Evolutionary conservation across 2,888 invertebrate species (phyloP), one percentile per base, ranked within the genome.

Genomic region (Euplagia quadripunctaria): DNA sequence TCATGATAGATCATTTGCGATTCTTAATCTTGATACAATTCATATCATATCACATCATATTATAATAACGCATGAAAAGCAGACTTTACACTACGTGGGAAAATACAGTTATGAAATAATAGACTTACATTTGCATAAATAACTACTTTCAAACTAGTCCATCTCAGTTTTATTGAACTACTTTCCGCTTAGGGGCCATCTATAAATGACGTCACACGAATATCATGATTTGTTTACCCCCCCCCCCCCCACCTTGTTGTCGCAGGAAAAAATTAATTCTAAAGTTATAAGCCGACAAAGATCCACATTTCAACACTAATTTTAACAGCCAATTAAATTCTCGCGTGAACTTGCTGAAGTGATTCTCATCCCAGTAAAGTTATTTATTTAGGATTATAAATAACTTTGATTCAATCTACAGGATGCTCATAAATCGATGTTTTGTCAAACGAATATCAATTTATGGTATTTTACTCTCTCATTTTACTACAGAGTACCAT

Each of bases 51-150:
- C 31, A 31, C 2, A 31, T n/a, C n/a, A n/a, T n/a, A n/a, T n/a
- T n/a, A n/a, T n/a, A 31, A 2, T 31, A 31, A 31, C 2, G 31
- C 31, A 31, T 31, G 31, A 31, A 31, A 31, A 31, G 31, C 31
- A 31, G 31, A 31, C 11, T 58, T 58, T 58, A 31, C 12, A 31
- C 58, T 61, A 31, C 58, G 31, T 61, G 31, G 20, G 58, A 61
- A 61, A 11, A 61, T 61, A 61, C 58, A 31, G 58, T 61, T 31
- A 61, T 20, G 55, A 55, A 55, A 55, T 55, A 55, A 55, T 55
- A 55, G n/a, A 4, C 14, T 20, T 11, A 20, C n/a, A 12, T 61
- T 61, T 14, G 58, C 58, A 9, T 61, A 61, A 61, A 31, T 31
- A 20, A 20, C 12, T 61, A 14, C 20, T 61, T 61, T 61, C 1